Evolutionary conservation across 2,113 vertebrate species (phyloP).

Genomic region (Gopherus evgoodei): DNA sequence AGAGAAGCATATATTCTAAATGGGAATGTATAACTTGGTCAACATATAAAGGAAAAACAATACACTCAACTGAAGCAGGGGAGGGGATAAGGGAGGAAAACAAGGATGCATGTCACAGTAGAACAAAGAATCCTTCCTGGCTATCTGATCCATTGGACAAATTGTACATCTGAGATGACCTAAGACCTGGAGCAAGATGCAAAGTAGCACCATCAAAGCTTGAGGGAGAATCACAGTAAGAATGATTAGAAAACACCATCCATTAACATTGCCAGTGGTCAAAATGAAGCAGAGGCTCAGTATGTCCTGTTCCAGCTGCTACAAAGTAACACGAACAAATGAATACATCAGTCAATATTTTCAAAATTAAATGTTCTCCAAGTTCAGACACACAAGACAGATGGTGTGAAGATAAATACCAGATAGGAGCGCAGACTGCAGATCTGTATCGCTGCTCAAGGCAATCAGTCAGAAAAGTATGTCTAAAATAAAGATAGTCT

Average conservation of each 20-base stretch:
- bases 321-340: neutral
- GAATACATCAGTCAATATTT: neutral
- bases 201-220: neutral
- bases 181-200: neutral
- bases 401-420: neutral
- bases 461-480: neutral
- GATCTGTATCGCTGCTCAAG: neutral
- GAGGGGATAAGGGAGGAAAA: neutral
- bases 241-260: conserved; percentile 21
- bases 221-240: neutral
- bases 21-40: conserved; percentile 24
- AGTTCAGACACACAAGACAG: conserved; percentile 16
- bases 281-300: neutral
- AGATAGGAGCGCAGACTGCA: neutral
- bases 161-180: neutral
- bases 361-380: conserved; percentile 22
- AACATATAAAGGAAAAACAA: conserved; percentile 8
- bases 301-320: neutral
- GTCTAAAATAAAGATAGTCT: neutral
- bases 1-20: neutral
- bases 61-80: neutral
- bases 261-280: conserved; percentile 11
- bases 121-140: neutral
- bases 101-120: neutral
- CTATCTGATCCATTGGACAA: conserved; percentile 7